These are phyloP conservation scores for Mesitornis unicolor DNA, from an alignment of 2,113 vertebrate genomes.

Conservation along the genomic window DNA sequence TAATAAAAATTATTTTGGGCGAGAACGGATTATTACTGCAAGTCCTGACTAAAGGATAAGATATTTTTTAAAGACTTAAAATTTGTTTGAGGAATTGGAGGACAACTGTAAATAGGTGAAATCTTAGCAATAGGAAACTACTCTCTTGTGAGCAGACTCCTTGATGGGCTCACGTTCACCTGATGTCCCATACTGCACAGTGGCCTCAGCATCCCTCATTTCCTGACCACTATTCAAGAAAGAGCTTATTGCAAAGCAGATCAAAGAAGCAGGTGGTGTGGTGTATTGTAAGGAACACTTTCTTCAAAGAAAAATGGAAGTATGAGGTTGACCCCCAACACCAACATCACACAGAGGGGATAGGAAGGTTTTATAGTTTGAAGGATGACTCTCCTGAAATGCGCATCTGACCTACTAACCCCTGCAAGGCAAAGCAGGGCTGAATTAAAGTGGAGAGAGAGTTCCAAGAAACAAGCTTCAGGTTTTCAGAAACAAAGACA, in stretches of 20 bases:
- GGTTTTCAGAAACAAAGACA: neutral
- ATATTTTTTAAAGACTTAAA: neutral
- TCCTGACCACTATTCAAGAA: neutral
- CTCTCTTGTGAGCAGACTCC: neutral
- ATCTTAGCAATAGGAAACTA: neutral
- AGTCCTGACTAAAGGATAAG: neutral
- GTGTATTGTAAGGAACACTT: neutral
- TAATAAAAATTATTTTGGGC: neutral
- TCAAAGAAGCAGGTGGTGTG: neutral
- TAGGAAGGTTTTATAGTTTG: neutral
- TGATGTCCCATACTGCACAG: neutral
- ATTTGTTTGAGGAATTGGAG: neutral
- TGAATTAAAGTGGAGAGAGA: neutral
- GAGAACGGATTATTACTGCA: neutral
- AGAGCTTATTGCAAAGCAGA: neutral
- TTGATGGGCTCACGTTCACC: neutral
- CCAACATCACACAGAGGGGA: neutral
- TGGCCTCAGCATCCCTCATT: neutral
- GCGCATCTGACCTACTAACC: neutral
- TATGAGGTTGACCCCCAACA: neutral
- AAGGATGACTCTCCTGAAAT: neutral
- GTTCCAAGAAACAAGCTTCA: neutral
- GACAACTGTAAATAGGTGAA: neutral
- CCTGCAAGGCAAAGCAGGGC: neutral
- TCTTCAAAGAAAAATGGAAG: neutral